Base-by-base conservation (phyloP, 2,113 vertebrate species). In the Tilapia sparmanii region DNA sequence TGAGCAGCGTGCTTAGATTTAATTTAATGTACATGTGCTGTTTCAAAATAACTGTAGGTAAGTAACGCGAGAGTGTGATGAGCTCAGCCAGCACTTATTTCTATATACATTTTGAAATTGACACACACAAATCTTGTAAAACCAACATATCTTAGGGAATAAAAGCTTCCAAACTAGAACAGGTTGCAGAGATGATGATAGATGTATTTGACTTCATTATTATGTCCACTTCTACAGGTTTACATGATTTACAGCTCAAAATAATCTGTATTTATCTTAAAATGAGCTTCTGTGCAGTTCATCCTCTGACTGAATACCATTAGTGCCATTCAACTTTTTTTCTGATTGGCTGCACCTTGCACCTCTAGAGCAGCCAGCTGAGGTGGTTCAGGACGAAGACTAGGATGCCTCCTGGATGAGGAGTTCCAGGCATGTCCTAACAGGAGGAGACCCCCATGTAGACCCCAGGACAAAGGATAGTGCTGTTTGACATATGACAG, bases 401-500 rank as follows among this genome's bases (percentile, higher is more conserved):
- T 5, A 22, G 38, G 63, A 13, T 68, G 63, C 63, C 7, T 68
- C 8, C 13, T 71, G 66, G 13, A 24, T 24, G 66, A 71, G 22
- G 38, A 45, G 66, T 71, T 71, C 22, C 12, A 42, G 66, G 66
- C 38, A 71, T 42, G 38, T 45, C 3, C 66, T 71, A 42, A 24
- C 13, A 42, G n/a, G 5, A 22, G 35, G 63, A 71, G 2, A 1
- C 2, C 35, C 3, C 8, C 66, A 42, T 40, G n/a, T 24, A 2
- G 66, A 71, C 66, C 35, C 66, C 66, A 71, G 35, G 35, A 71
- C 66, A 38, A 38, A 38, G 61, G 61, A 3, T 66, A 68, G 3
- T 42, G 38, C 38, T 71, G n/a, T 42, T 24, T 73, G 68, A 73
- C 38, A 73, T 73, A 73, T 45, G 22, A 45, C 66, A 73, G 66